phyloP scores from a whole-genome alignment of 2,113 vertebrate genomes.

The Varanus komodoensis region DNA sequence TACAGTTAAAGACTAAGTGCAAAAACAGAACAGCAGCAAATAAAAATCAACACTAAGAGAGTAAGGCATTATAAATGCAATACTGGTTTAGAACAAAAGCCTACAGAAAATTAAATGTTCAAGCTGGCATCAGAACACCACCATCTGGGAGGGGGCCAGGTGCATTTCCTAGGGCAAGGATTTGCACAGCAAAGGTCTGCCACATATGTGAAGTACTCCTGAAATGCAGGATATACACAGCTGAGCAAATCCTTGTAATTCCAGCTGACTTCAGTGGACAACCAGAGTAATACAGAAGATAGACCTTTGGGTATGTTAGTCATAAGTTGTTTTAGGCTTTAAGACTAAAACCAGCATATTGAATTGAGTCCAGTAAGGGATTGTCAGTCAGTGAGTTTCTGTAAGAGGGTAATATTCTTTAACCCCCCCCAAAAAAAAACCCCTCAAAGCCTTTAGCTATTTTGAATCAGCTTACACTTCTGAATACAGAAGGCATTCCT shows the following conservation, averaged over 20 bases:
- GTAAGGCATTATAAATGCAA: not conserved
- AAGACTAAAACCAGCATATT: not conserved
- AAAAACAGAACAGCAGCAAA: not conserved
- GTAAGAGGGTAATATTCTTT: not conserved
- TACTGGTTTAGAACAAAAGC: not conserved
- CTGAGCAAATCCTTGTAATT: not conserved
- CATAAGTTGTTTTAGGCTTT: not conserved
- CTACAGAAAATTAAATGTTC: not conserved
- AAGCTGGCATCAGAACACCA: not conserved
- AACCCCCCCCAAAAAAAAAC: not conserved
- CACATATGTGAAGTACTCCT: not conserved
- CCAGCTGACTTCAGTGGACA: not conserved
- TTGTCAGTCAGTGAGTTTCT: not conserved
- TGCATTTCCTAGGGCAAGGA: not conserved
- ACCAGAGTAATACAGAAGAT: not conserved
- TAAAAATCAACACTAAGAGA: too few species aligned
- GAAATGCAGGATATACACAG: not conserved
- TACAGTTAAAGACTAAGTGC: not conserved
- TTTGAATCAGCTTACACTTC: not conserved
- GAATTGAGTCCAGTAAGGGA: not conserved
- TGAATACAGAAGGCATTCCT: not conserved
- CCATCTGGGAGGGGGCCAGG: not conserved
- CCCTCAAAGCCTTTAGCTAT: not conserved
- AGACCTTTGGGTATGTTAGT: not conserved
- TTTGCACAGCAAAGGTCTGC: not conserved